Percentiles rank a stretch among this genome's conserved stretches.
Conservation (phyloP, 2,888 invertebrate species). For the Hydriomena furcata region DNA sequence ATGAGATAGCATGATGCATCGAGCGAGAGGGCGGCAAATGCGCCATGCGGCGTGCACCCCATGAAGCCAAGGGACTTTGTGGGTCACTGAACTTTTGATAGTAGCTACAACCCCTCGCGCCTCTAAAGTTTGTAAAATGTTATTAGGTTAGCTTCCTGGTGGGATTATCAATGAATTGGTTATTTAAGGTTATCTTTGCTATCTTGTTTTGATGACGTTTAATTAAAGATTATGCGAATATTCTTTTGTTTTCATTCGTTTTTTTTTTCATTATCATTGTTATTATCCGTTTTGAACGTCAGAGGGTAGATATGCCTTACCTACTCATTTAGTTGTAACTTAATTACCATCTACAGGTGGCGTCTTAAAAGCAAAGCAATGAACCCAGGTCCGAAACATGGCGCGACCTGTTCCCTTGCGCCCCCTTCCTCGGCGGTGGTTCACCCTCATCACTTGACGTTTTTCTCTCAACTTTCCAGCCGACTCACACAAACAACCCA, state of each 20-base stretch:
- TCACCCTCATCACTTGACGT: conserved; percentile 59
- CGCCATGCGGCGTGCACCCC: conserved; percentile 66
- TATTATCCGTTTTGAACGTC: no score
- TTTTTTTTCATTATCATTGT: no score
- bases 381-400: conserved; percentile 64
- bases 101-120: conserved; percentile 58
- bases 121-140: conserved; percentile 41
- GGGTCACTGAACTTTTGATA: conserved; percentile 73
- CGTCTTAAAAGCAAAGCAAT: conserved; percentile 53
- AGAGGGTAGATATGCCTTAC: no score
- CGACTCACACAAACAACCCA: conserved; percentile 45
- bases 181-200: no score
- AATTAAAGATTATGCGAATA: no score
- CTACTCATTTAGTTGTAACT: neutral
- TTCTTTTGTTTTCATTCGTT: neutral
- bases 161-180: conserved; percentile 22
- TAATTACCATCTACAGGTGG: conserved; percentile 51
- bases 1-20: conserved; percentile 52
- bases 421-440: conserved; percentile 33
- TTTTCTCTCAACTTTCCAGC: conserved; percentile 52
- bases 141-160: conserved; percentile 39
- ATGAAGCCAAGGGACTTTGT: conserved; percentile 69
- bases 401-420: conserved; percentile 35
- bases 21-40: conserved; percentile 59
- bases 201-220: neutral